Base-by-base conservation (phyloP, 2,797 vertebrate genomes). In the Xenopus petersii region DNA sequence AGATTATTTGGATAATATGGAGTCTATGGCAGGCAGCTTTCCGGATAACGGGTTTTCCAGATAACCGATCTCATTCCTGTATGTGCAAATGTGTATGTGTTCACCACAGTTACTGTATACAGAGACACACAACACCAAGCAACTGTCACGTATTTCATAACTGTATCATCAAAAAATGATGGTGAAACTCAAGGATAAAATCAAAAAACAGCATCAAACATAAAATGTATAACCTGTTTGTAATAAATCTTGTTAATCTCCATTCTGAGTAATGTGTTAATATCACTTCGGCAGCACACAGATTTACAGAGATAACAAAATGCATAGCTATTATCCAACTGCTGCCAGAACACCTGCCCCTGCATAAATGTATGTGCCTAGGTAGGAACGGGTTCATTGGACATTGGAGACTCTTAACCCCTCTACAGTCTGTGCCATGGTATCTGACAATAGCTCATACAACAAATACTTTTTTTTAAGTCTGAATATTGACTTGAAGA, bases 401-500 rank as follows among this genome's bases (percentile, higher is more conserved):
- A 51, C 26, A 36, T 70, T 55, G 48, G 26, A 60, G 62, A 64
- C 49, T 75, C 48, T 64, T 69, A 56, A 49, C 42, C 61, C 68
- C 54, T 75, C 54, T 65, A 60, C 42, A n/a, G 11, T 24, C 63
- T 51, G 21, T 48, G 51, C 61, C 48, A 17, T 55, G 55, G 61
- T 70, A 75, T 75, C 42, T 71, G 51, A 64, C 61, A 56, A 30
- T 26, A 64, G 21, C 54, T 48, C 12, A 13, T 46, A 55, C 54
- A 60, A 60, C 6, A 15, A 54, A 48, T 54, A 71, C 56, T 70
- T 70, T 65, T 70, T 67, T 30, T 30, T 2, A 30, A 30, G 26
- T 30, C 26, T 76, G 55, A 71, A 64, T 73, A 71, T 73, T 78
- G 70, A 78, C 59, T 64, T 54, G 49, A 51, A 10, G 2, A 51